Base-by-base conservation (phyloP, 2,888 invertebrate species). In the Copidosoma aretas region DNA sequence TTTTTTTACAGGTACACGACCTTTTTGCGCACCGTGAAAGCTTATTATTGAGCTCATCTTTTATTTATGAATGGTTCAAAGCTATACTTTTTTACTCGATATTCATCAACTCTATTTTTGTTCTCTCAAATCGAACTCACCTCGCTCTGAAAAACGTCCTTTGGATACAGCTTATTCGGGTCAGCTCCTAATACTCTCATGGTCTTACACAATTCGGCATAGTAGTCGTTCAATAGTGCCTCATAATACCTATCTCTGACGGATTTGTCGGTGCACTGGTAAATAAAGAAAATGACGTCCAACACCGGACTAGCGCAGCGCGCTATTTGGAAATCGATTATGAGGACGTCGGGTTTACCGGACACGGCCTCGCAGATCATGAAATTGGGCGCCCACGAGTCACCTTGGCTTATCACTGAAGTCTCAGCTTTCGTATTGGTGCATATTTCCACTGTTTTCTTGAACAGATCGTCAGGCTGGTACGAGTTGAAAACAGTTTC, bases 321-420 rank as follows among this genome's bases (percentile, higher is more conserved):
- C 0, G 89, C 81, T 52, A 92, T 77, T 79, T 92, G 92, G 75
- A 90, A 92, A 77, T 92, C 92, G 41, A 92, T 89, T 67, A 92
- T 85, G 74, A 88, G 87, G 0, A 86, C 86, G 67, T 85, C 85
- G 8, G 77, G 72, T 62, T 82, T 74, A 21, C 49, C 56, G 1
- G 72, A 58, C 3, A 66, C 59, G 12, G 3, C 17, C 64, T 85
- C 84, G 51, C 87, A 86, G 14, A 87, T 87, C 0, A 92, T 79
- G 74, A 92, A 92, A 78, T 92, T 92, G 17, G 90, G 91, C 0
- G 89, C 87, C 92, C 92, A 92, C 49, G 88, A 88, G 78, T 92
- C 92, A 0, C 92, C 92, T 68, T 92, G 91, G 0, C 87, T 88
- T 41, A 92, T 87, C 0, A 89, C 89, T 0, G 88, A 81, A 24